Evolutionary conservation across 2,888 invertebrate species (phyloP).

Genomic region (Trichopria drosophilae): DNA sequence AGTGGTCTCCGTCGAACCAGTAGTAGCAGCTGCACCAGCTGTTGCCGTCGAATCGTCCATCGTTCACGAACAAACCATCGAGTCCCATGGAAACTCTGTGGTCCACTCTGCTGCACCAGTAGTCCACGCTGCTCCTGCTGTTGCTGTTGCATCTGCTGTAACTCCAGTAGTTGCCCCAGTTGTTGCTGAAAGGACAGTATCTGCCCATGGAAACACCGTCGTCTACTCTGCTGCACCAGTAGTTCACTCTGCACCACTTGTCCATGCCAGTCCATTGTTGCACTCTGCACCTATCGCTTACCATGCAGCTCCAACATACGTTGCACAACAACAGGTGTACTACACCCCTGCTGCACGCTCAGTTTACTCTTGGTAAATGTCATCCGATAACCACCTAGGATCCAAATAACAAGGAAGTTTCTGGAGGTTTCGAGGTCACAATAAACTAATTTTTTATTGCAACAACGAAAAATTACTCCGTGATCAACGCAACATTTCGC

Average conservation of each 20-base stretch:
- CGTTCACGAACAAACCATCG: constrained; percentile 46
- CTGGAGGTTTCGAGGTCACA: too few species aligned
- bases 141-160: constrained; percentile 41
- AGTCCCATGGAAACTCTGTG: constrained; percentile 52
- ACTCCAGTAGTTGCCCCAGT: constrained; percentile 33
- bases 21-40: constrained; percentile 48
- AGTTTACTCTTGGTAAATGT: constrained; percentile 5
- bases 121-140: constrained; percentile 59
- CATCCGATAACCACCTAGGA: too few species aligned
- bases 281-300: constrained; percentile 17
- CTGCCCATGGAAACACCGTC: constrained; percentile 43
- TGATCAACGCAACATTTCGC: too few species aligned
- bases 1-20: too few species aligned
- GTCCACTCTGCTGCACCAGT: constrained; percentile 58
- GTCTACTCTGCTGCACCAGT: constrained; percentile 38
- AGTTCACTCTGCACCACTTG: constrained; percentile 32
- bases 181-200: constrained; percentile 41
- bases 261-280: constrained; percentile 16
- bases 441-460: too few species aligned
- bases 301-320: too few species aligned
- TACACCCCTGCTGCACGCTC: constrained; percentile 1
- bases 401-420: too few species aligned
- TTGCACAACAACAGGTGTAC: too few species aligned
- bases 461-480: too few species aligned
- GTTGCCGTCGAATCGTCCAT: constrained; percentile 39